Conservation (phyloP, 2,113 vertebrate species). For the Holacanthus passer region DNA sequence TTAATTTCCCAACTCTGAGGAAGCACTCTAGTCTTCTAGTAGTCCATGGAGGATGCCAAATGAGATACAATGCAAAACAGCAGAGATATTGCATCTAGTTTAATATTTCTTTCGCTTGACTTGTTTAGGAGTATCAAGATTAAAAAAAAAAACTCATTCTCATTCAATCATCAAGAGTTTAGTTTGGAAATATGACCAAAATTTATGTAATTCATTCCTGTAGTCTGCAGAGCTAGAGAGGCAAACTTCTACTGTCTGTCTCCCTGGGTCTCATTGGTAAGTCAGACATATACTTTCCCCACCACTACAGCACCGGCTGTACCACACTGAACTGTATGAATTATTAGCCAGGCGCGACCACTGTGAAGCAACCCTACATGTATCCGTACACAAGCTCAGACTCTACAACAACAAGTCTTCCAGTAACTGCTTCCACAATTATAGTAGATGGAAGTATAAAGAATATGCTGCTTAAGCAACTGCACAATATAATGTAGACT, state of each 20-base stretch:
- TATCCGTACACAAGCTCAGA: background rate
- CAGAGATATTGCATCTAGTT: too few species aligned
- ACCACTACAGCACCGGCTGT: background rate
- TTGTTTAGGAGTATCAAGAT: background rate
- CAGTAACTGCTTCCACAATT: background rate
- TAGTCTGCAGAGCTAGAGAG: background rate
- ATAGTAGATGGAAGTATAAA: background rate
- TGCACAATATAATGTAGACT: background rate
- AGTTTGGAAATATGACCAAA: background rate
- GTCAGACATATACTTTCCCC: background rate
- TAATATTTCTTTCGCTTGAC: background rate
- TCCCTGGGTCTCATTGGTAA: conserved; percentile 22
- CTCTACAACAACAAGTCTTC: background rate
- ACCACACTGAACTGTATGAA: background rate
- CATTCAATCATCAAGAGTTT: background rate
- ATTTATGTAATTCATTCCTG: background rate
- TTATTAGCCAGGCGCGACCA: background rate
- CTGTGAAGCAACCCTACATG: background rate
- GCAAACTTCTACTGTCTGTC: background rate
- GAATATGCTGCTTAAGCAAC: too few species aligned
- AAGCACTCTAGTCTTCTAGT: background rate
- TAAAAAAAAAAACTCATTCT: too few species aligned
- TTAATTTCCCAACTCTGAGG: too few species aligned
- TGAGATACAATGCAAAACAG: background rate
- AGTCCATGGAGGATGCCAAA: background rate